A percentile compares a stretch with the other conserved stretches of the same genome.
Conservation (phyloP, 2,113 vertebrate species). For the Rhinogobius similis region DNA sequence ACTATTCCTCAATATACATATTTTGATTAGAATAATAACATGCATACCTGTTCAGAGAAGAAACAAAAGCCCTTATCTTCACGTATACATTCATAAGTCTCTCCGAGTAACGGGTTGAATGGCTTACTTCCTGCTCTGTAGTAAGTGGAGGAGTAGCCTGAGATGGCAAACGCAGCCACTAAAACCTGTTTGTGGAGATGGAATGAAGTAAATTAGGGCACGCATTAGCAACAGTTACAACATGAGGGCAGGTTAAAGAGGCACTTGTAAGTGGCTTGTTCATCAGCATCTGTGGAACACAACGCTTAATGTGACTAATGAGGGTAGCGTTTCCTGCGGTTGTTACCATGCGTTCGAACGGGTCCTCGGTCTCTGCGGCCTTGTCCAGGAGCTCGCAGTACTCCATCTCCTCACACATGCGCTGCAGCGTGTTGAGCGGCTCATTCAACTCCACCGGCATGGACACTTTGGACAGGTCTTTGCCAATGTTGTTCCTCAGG, state of each 20-base stretch:
- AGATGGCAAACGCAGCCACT: conserved; percentile 95
- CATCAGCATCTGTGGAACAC: not conserved
- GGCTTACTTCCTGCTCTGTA: conserved; percentile 99
- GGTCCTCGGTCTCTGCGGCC: conserved; percentile 90
- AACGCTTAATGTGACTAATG: conserved; percentile 3
- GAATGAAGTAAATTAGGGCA: not conserved
- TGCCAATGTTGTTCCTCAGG: conserved; percentile 98
- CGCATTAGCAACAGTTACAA: not conserved
- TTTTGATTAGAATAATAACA: not conserved
- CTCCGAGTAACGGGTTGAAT: conserved; percentile 97
- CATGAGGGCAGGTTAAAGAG: conserved; percentile 14
- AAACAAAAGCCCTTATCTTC: conserved; percentile 99
- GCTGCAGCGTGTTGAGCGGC: conserved; percentile 97
- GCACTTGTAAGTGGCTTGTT: conserved; percentile 13
- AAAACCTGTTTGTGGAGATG: conserved; percentile 81
- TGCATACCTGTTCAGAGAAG: conserved; percentile 93
- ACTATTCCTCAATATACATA: not conserved
- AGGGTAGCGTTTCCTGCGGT: too few relatives aligned
- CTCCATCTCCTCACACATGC: conserved; percentile 97
- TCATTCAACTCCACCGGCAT: conserved; percentile 99
- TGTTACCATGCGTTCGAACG: conserved; percentile 95
- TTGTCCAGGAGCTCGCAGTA: conserved; percentile 98
- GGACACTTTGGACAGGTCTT: conserved; percentile 97
- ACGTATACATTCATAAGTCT: conserved; percentile 96
- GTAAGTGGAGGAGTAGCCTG: conserved; percentile 96